These are phyloP conservation scores for Macrobrachium nipponense DNA, from an alignment of 1,140 invertebrate species.

Conservation along the genomic window DNA sequence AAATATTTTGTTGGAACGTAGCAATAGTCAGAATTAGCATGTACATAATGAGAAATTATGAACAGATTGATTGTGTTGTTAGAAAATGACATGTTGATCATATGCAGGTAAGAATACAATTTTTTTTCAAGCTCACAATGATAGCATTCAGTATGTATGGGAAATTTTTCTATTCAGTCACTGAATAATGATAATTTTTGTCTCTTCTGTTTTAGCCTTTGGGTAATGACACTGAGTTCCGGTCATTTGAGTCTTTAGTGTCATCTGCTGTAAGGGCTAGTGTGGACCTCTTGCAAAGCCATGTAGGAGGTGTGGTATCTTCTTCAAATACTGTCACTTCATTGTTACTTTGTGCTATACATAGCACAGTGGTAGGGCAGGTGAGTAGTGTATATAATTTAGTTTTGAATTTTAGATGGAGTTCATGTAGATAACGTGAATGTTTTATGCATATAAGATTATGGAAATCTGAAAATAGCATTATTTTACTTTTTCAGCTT, in stretches of 20 bases:
- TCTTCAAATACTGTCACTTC: conserved; percentile 22
- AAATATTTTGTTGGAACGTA: too few relatives aligned
- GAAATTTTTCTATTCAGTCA: background rate
- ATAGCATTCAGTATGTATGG: too few relatives aligned
- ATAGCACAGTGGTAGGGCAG: conserved; percentile 39
- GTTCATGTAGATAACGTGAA: too few relatives aligned
- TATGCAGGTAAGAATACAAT: too few relatives aligned
- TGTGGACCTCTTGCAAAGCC: conserved; percentile 39
- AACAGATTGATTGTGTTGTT: too few relatives aligned
- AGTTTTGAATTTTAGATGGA: background rate
- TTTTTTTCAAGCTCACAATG: too few relatives aligned
- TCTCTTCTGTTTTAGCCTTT: conserved; percentile 28
- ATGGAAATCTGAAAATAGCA: too few relatives aligned
- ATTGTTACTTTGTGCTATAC: conserved; percentile 31
- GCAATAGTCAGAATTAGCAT: too few relatives aligned
- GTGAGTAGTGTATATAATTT: conserved; percentile 22
- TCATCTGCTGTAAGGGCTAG: conserved; percentile 48
- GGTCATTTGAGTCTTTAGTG: conserved; percentile 49
- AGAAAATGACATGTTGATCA: too few relatives aligned
- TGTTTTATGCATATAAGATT: too few relatives aligned
- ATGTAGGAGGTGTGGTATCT: background rate
- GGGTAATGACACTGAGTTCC: conserved; percentile 50
- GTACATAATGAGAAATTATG: too few relatives aligned
- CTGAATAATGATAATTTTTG: background rate
- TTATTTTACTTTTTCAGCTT: too few relatives aligned